phyloP scores from a whole-genome alignment of 1,140 invertebrate species.

The Megalonaias nervosa region DNA sequence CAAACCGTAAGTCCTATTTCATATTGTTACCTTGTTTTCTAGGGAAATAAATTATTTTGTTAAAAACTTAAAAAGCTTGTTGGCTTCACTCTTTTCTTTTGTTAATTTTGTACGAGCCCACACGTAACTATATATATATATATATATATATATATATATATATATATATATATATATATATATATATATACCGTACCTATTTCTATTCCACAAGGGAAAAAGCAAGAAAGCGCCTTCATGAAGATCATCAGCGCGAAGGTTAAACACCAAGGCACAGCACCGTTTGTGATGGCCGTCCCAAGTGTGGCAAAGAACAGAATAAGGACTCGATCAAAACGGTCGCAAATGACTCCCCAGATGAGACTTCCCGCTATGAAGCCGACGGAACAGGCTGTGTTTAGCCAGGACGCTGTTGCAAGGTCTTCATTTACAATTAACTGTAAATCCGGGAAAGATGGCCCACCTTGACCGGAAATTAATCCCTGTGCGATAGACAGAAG shows the following conservation, averaged over 20 bases:
- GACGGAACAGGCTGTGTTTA: constrained; percentile 9
- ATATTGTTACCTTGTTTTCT: too few relatives aligned
- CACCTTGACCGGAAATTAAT: constrained; percentile 9
- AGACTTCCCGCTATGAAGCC: constrained; percentile 14
- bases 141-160: too few relatives aligned
- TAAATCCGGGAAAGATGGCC: constrained; percentile 24
- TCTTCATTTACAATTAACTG: constrained; percentile 8
- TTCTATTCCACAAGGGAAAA: too few relatives aligned
- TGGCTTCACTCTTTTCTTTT: too few relatives aligned
- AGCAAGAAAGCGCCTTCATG: constrained; percentile 10
- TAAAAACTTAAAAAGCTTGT: too few relatives aligned
- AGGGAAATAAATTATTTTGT: too few relatives aligned
- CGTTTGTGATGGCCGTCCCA: not conserved
- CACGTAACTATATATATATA: too few relatives aligned
- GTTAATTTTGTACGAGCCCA: too few relatives aligned
- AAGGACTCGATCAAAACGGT: constrained; percentile 13
- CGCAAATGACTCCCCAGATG: constrained; percentile 14
- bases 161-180: too few relatives aligned
- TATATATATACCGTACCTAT: too few relatives aligned
- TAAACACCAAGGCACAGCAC: constrained; percentile 19
- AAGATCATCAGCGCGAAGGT: constrained; percentile 10
- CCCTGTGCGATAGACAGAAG: constrained; percentile 8
- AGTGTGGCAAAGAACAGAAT: not conserved
- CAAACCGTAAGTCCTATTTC: too few relatives aligned
- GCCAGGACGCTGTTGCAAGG: constrained; percentile 19